Evolutionary conservation across 2,888 invertebrate genomes (phyloP), one percentile per base, ranked within the genome.

Genomic region (Bellardia pandia): DNA sequence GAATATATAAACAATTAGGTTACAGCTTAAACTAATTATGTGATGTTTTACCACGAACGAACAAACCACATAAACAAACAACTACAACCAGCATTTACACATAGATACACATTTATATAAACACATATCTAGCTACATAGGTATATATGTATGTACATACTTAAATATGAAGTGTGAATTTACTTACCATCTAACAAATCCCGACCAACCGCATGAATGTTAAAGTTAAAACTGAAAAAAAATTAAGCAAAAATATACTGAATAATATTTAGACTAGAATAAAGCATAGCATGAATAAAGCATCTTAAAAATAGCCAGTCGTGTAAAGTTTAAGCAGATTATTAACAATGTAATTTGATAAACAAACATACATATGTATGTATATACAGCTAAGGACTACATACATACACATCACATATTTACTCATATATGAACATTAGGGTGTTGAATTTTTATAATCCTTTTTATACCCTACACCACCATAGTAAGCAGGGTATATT

Each of bases 21-120:
- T 88, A 85, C 86, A 85, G 88, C 90, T 91, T 91, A 89, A 91
- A 91, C 91, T 92, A 92, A 91, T 91, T 91, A 91, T 89, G 89
- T 89, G 90, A 90, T 89, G 89, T 89, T 89, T 90, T 91, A 81
- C 79, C 79, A 86, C 71, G 72, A 82, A 86, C 82, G 75, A 72
- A 82, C 66, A 80, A 79, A 80, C 66, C 83, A 84, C 78, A 64
- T 23, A 23, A 23, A 23, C 23, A 23, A 23, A 23, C 23, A 37
- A 37, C 37, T 37, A 83, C 51, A 62, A 30, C 62, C 23, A 78
- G 66, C 77, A 76, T 77, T 53, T 33, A 72, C 33, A 45, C 45
- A 56, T 14, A 64, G 40, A 45, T 11, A 58, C 62, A n/a, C 14
- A 53, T 23, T 2, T 45, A 51, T 60, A 3, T 71, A 23, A 23